These are phyloP conservation scores for Diadegma fenestrale DNA, from an alignment of 2,888 invertebrate genomes.

Conservation along the genomic window DNA sequence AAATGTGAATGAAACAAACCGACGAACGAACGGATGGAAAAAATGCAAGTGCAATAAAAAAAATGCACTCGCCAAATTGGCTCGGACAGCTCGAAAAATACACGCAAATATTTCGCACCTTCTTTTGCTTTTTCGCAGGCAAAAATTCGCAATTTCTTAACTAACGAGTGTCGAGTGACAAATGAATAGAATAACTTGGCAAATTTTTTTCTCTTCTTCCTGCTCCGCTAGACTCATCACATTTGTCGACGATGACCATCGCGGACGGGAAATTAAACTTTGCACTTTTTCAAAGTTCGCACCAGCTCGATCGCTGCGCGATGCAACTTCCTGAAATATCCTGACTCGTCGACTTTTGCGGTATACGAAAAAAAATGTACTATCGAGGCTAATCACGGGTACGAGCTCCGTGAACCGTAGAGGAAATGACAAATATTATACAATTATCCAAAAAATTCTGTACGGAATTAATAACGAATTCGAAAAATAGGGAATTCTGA, in stretches of 20 bases:
- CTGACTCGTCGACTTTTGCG: constrained; percentile 5
- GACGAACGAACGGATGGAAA: neutral
- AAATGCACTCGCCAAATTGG: constrained; percentile 28
- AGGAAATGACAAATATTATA: neutral
- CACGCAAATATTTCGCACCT: neutral
- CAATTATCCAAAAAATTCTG: neutral
- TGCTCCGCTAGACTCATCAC: constrained; percentile 18
- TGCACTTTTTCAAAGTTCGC: constrained; percentile 43
- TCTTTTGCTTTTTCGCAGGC: neutral
- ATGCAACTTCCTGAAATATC: constrained; percentile 45
- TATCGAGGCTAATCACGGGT: neutral
- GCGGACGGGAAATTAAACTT: constrained; percentile 54
- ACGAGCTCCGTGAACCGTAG: neutral
- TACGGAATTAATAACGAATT: neutral
- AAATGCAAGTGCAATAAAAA: constrained; percentile 12
- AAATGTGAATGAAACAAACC: no score
- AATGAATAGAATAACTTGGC: constrained; percentile 37
- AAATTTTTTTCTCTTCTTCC: constrained; percentile 36
- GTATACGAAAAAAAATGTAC: constrained; percentile 12
- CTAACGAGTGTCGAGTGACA: constrained; percentile 43
- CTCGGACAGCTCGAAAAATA: neutral
- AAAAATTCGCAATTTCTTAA: constrained; percentile 1
- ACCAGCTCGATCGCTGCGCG: constrained; percentile 31
- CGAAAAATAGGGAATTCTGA: neutral
- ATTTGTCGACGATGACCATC: constrained; percentile 18